Base-by-base conservation (phyloP, 2,113 vertebrate genomes). In the Aptenodytes patagonicus region DNA sequence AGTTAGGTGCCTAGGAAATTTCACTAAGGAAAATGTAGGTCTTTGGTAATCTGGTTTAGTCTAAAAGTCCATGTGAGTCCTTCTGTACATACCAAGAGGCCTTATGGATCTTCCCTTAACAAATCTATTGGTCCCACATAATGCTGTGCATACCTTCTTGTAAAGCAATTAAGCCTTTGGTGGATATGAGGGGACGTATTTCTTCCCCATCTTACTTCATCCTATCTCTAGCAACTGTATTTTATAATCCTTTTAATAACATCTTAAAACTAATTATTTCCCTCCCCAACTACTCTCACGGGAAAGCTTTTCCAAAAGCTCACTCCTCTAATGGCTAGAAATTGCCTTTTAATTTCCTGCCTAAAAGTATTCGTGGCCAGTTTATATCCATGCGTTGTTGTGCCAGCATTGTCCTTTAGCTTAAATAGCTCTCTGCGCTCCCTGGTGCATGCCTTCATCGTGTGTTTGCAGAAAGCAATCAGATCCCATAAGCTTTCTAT, bases 311-410 rank as follows among this genome's bases (percentile, higher is more conserved):
- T 76, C 68, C 85, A 94, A 90, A 93, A 95, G 64, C 71, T 89
- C 3, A 10, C 62, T 93, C 25, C 26, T 77, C 47, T 90, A 94
- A 94, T 83, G 42, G 83, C 15, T 71, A 87, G 72, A 93, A 94
- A 90, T 78, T 92, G 76, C 64, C 79, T 94, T 93, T 93, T 92
- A 93, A 95, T 95, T 97, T 95, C 80, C 85, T 93, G 46, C 51
- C 54, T 89, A 80, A 89, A 90, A 93, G 60, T 92, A 93, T 88
- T 69, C 17, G 8, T 89, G 64, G 88, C 14, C 76, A 88, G 42
- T 62, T 93, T 66, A 31, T 82, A 68, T 28, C 42, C 72, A 55
- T 28, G 77, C 86, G 64, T 11, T 88, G 36, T 66, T 89, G 82
- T 95, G 76, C 86, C 86, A 96, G 42, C 88, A 94, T 34, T 92